Percentiles rank a stretch among this genome's conserved stretches.
These are phyloP conservation scores for Brachyopa scutellaris DNA, from an alignment of 2,888 invertebrate genomes.

Conservation along the genomic window DNA sequence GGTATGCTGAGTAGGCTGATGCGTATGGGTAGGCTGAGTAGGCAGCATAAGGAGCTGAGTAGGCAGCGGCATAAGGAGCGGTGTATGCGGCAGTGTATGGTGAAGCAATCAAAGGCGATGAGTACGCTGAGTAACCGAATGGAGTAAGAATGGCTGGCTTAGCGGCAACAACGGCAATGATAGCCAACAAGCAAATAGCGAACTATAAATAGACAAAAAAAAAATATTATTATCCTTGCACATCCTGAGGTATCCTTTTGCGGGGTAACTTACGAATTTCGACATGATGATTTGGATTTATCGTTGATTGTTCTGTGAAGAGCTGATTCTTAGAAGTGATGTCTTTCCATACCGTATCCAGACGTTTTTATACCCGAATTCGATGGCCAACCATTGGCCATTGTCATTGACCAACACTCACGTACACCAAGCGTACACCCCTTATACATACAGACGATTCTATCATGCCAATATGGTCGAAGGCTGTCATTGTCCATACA, in stretches of 20 bases:
- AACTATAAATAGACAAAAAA: conserved; percentile 74
- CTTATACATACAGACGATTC: conserved; percentile 31
- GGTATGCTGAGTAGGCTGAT: conserved; percentile 78
- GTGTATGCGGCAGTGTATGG: conserved; percentile 69
- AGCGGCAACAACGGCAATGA: conserved; percentile 80
- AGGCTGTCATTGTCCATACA: conserved; percentile 32
- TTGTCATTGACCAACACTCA: conserved; percentile 48
- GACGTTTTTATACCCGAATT: conserved; percentile 65
- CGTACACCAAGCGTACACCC: conserved; percentile 14
- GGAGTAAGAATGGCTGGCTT: conserved; percentile 79
- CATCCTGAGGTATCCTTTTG: neutral
- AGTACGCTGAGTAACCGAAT: conserved; percentile 78
- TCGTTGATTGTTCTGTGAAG: conserved; percentile 49
- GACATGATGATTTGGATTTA: conserved; percentile 61
- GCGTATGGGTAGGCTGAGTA: conserved; percentile 78
- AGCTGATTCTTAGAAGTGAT: conserved; percentile 62
- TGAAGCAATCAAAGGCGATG: conserved; percentile 76
- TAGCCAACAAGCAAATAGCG: conserved; percentile 80
- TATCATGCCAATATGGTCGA: conserved; percentile 27
- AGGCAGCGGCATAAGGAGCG: conserved; percentile 75
- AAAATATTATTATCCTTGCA: neutral
- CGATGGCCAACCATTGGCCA: conserved; percentile 8
- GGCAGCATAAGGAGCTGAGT: conserved; percentile 75
- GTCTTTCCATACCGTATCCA: conserved; percentile 14
- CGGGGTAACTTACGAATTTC: conserved; percentile 64